These are phyloP conservation scores for Maccullochella peelii DNA, from an alignment of 2,113 vertebrate genomes.

Conservation along the genomic window DNA sequence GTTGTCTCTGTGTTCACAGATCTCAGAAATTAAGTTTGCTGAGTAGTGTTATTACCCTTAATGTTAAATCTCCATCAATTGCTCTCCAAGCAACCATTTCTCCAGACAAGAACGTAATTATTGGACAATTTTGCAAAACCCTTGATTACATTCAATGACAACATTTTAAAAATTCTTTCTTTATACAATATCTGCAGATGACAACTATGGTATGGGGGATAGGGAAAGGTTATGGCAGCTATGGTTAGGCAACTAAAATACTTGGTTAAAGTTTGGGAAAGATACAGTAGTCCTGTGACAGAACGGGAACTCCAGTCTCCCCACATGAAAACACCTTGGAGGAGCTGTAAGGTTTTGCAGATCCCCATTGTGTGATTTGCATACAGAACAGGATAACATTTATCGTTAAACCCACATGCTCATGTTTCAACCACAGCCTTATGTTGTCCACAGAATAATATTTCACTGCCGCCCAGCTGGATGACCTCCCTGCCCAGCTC, in stretches of 20 bases:
- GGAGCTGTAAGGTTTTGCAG: neutral
- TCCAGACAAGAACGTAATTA: neutral
- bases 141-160: no score
- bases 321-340: neutral
- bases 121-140: neutral
- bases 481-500: neutral
- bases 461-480: neutral
- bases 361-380: neutral
- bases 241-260: no score
- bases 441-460: constrained; percentile 11
- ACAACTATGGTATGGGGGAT: no score
- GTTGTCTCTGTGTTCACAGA: no score
- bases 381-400: neutral
- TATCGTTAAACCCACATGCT: constrained; percentile 8
- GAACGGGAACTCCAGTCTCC: no score
- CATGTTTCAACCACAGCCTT: neutral
- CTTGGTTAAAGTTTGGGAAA: no score
- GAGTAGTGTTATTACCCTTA: no score
- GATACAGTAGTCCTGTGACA: no score
- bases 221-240: neutral
- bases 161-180: no score
- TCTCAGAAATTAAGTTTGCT: no score
- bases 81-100: neutral
- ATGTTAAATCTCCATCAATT: no score
- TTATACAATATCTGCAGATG: no score